phyloP scores from a whole-genome alignment of 2,797 vertebrate species.

The Xenopus petersii region DNA sequence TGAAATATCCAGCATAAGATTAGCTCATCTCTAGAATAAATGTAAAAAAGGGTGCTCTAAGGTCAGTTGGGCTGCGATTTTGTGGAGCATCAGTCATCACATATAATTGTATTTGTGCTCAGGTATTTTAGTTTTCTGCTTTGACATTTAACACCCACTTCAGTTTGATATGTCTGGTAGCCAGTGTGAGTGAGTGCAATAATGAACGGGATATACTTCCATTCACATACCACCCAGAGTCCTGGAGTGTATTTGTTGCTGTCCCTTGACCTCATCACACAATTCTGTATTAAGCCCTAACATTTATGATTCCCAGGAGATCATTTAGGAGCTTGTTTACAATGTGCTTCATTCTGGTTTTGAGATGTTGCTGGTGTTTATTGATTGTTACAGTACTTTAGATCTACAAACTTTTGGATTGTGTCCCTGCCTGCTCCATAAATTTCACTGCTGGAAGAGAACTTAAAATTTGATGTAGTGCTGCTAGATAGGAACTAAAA shows the following conservation, averaged over 20 bases:
- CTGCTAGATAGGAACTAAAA: too few relatives aligned
- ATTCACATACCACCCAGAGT: slow-evolving; percentile 30
- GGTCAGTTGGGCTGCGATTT: too few relatives aligned
- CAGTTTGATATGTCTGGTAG: slow-evolving; percentile 18
- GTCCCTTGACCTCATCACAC: slow-evolving; percentile 42
- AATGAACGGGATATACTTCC: slow-evolving; percentile 34
- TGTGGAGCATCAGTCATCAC: too few relatives aligned
- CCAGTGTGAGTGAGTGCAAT: slow-evolving; percentile 19
- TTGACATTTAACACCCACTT: slow-evolving; percentile 37
- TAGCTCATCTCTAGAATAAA: too few relatives aligned
- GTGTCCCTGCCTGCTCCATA: neutral
- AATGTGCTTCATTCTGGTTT: slow-evolving; percentile 49
- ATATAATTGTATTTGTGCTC: neutral
- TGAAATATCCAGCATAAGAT: too few relatives aligned
- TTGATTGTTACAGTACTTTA: slow-evolving; percentile 54
- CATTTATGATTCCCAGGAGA: slow-evolving; percentile 41
- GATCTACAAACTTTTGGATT: neutral
- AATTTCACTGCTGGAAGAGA: too few relatives aligned
- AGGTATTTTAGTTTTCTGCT: slow-evolving; percentile 10
- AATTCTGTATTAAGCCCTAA: slow-evolving; percentile 24
- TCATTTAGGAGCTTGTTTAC: slow-evolving; percentile 46
- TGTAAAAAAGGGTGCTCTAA: too few relatives aligned
- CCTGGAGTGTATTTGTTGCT: slow-evolving; percentile 23
- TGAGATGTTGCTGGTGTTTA: slow-evolving; percentile 51
- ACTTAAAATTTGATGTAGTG: too few relatives aligned